Conservation (phyloP, 2,797 vertebrate genomes). For the Acipenser oxyrinchus region DNA sequence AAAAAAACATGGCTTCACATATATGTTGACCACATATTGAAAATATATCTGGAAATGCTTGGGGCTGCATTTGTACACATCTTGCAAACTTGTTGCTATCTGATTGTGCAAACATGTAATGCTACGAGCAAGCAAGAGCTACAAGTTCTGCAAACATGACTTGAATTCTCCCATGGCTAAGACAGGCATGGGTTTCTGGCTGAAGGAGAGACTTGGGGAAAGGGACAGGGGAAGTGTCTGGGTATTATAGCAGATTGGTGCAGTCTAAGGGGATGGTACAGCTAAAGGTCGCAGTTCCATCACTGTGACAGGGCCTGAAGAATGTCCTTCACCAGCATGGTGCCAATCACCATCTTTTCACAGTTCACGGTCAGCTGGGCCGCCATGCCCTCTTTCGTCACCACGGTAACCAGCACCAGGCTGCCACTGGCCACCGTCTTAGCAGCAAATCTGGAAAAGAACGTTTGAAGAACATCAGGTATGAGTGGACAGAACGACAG, state of each 20-base stretch:
- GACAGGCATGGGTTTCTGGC: background rate
- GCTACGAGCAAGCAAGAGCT: too few relatives aligned
- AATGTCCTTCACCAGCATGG: conserved; percentile 93
- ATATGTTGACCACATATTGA: too few relatives aligned
- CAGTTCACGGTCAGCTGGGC: conserved; percentile 87
- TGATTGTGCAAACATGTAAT: too few relatives aligned
- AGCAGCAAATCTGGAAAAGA: conserved; percentile 74
- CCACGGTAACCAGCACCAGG: conserved; percentile 83
- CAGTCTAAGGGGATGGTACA: background rate
- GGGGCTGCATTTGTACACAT: too few relatives aligned
- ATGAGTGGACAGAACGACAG: conserved; percentile 14
- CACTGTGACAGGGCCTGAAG: conserved; percentile 78
- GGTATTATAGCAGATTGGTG: background rate
- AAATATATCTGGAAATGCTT: too few relatives aligned
- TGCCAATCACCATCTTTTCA: conserved; percentile 96
- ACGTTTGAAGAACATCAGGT: conserved; percentile 24
- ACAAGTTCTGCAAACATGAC: too few relatives aligned
- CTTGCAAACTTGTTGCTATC: too few relatives aligned
- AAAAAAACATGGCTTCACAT: too few relatives aligned
- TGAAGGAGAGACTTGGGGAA: background rate
- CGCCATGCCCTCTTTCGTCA: conserved; percentile 45
- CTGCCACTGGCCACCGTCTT: conserved; percentile 81
- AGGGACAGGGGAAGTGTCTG: background rate
- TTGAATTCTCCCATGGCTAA: too few relatives aligned
- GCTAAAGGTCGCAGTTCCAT: conserved; percentile 26